Base-by-base conservation (phyloP, 2,888 invertebrate genomes). In the Oxyteleia sp. region DNA sequence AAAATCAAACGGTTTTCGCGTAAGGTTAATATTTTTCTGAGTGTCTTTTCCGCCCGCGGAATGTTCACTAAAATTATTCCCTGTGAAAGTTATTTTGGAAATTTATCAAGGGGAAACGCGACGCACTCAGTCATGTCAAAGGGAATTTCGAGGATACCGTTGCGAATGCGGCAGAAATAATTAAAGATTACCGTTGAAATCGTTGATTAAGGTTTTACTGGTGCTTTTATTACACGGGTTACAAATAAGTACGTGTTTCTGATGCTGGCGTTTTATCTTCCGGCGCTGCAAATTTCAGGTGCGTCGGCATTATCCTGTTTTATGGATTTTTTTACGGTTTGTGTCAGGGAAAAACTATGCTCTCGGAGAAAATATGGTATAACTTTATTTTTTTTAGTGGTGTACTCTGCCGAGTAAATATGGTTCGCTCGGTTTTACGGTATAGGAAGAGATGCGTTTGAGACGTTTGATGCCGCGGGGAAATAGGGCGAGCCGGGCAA, bases 151-250 rank as follows among this genome's bases (percentile, higher is more conserved):
- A 18, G 47, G 20, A 15, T 35, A 10, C 43, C 43, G 10, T 8
- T 8, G 26, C 43, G 23, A 13, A 59, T 15, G 15, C 59, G 18
- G n/a, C 0, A 26, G 29, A 29, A 68, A 68, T 43, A 43, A 71
- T 71, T 59, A 57, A 55, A 29, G 45, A 47, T 69, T 38, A 26
- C 49, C 23, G 35, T 20, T 49, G 43, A 26, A 32, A 71, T 71
- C 38, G 32, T 20, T 47, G 47, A 71, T 59, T 71, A 57, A 71
- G 59, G 35, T 71, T 71, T 71, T 35, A 57, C 16, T 26, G 20
- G 20, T 8, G 35, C 20, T 57, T 47, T 71, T 71, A 59, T 47
- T 57, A 11, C 49, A 3, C 57, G 57, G 38, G 26, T 59, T 49
- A 49, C 23, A 38, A 38, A 72, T 61, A 72, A 18, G 29, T 45